Percentiles rank a stretch among this genome's conserved stretches.
Conservation (phyloP, 2,113 vertebrate genomes). For the Phycodurus eques region DNA sequence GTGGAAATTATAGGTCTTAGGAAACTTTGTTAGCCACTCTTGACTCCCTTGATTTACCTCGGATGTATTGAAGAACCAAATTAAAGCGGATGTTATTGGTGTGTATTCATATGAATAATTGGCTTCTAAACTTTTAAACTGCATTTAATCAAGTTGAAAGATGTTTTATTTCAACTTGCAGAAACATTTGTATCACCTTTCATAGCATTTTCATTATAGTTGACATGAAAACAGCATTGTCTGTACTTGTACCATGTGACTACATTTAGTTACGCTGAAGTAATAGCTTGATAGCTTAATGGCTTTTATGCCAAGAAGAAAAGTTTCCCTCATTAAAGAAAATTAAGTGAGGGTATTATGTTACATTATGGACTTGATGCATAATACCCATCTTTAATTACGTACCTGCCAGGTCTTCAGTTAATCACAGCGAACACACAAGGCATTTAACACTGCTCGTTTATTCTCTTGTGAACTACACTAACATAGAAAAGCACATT, state of each 20-base stretch:
- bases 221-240: not conserved
- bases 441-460: not conserved
- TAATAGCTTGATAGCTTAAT: not conserved
- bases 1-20: constrained; percentile 13
- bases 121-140: not conserved
- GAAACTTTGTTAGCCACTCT: constrained; percentile 4
- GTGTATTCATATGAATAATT: constrained; percentile 2
- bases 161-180: not conserved
- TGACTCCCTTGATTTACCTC: not conserved
- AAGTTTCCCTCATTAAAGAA: not conserved
- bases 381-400: too few relatives aligned
- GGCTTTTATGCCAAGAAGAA: not conserved
- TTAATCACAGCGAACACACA: not conserved
- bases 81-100: not conserved
- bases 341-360: not conserved
- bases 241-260: not conserved
- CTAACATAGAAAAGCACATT: too few relatives aligned
- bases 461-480: too few relatives aligned
- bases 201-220: not conserved
- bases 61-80: not conserved
- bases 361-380: not conserved
- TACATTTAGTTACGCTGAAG: not conserved
- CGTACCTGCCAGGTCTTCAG: not conserved
- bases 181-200: not conserved
- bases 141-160: not conserved